Evolutionary conservation across 1,140 invertebrate genomes (phyloP).

Genomic region (Pogonus chalceus): DNA sequence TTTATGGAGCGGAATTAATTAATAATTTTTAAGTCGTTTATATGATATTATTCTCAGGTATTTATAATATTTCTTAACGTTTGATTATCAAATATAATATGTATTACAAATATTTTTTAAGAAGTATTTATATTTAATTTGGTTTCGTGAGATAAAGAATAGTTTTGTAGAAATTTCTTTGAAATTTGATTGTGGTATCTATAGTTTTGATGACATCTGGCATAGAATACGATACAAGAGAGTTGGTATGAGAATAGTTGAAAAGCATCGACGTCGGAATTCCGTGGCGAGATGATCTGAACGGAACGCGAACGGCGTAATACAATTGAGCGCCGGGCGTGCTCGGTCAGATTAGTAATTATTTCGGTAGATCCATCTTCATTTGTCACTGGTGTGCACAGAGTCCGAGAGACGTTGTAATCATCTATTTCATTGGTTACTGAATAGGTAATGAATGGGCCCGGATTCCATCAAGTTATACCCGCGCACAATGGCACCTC

Average conservation of each 20-base stretch:
- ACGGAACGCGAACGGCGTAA: background rate
- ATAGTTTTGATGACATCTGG: too few relatives aligned
- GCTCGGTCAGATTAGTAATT: conserved; percentile 37
- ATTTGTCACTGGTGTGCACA: conserved; percentile 30
- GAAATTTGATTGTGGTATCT: too few relatives aligned
- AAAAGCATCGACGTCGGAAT: background rate
- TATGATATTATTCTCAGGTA: too few relatives aligned
- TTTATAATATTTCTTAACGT: too few relatives aligned
- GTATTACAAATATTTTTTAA: too few relatives aligned
- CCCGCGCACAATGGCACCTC: conserved; percentile 26
- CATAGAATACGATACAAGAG: background rate
- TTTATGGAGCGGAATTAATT: too few relatives aligned
- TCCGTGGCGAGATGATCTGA: background rate
- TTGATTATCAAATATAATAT: too few relatives aligned
- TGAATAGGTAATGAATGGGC: conserved; percentile 36
- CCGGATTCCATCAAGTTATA: conserved; percentile 28
- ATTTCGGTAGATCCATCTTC: conserved; percentile 33
- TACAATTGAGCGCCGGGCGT: background rate
- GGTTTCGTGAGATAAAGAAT: too few relatives aligned
- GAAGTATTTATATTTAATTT: too few relatives aligned
- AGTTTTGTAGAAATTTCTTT: too few relatives aligned
- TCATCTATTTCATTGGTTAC: conserved; percentile 37
- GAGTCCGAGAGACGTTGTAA: conserved; percentile 29
- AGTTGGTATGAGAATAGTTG: background rate
- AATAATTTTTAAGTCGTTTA: too few relatives aligned